Evolutionary conservation across 2,797 vertebrate species (phyloP).

Genomic region (Anas capensis): DNA sequence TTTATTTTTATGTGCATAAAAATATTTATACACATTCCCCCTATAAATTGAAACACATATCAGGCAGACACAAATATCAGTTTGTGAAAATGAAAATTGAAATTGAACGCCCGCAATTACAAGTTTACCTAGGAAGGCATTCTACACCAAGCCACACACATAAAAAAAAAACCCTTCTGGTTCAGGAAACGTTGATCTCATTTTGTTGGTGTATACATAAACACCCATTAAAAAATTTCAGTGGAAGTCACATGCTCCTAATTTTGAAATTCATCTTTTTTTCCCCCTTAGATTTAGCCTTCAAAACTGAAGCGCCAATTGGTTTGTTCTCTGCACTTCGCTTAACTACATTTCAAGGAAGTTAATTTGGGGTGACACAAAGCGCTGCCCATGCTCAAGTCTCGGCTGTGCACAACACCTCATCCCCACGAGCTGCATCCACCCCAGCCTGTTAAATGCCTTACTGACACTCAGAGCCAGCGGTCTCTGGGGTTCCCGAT

Average conservation of each 20-base stretch:
- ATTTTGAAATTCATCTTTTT: not conserved
- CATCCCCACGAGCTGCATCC: not conserved
- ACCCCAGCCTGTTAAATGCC: not conserved
- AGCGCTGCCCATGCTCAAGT: not conserved
- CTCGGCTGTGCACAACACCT: not conserved
- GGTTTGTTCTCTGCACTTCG: not conserved
- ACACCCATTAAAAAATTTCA: not conserved
- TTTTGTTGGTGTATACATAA: not conserved
- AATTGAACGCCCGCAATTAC: not conserved
- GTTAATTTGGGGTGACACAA: not conserved
- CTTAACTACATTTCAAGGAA: not conserved
- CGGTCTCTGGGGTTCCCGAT: not conserved
- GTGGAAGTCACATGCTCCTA: not conserved
- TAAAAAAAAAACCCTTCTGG: accelerated
- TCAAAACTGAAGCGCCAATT: not conserved
- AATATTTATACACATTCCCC: no score
- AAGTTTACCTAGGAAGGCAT: not conserved
- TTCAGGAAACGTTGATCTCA: slow-evolving; percentile 6
- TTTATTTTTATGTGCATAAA: no score
- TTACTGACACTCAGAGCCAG: not conserved
- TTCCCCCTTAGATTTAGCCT: not conserved
- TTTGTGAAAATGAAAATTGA: not conserved
- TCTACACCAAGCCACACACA: not conserved
- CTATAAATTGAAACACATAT: no score
- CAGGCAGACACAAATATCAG: no score